Evolutionary conservation across 1,140 invertebrate genomes (phyloP).

Genomic region (Eumeta japonica): DNA sequence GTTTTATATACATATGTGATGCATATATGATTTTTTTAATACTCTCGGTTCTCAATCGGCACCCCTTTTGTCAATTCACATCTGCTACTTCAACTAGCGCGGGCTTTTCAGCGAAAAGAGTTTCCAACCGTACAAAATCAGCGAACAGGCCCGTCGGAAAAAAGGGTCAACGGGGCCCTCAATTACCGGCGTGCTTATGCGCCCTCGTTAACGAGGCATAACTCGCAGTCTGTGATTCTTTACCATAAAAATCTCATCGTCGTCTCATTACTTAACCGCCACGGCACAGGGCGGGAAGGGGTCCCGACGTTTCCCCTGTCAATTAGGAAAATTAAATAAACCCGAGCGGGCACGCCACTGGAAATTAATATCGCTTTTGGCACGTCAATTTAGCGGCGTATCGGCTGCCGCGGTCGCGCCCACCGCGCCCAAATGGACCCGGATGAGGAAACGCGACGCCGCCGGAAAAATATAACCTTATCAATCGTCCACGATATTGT

Average conservation of each 20-base stretch:
- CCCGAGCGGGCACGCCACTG: slow-evolving; percentile 17
- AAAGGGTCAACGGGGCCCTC: slow-evolving; percentile 16
- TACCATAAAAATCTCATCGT: slow-evolving; percentile 27
- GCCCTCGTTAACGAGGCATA: slow-evolving; percentile 21
- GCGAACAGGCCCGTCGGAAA: too few species aligned
- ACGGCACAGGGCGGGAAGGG: slow-evolving; percentile 7
- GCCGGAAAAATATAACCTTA: too few species aligned
- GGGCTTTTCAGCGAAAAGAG: too few species aligned
- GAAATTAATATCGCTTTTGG: slow-evolving; percentile 32
- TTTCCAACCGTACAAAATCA: too few species aligned
- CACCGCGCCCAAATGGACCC: too few species aligned
- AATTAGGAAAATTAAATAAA: slow-evolving; percentile 41
- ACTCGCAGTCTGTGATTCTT: slow-evolving; percentile 17
- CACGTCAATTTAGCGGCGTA: slow-evolving; percentile 17
- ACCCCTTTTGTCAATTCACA: too few species aligned
- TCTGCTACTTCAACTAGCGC: too few species aligned
- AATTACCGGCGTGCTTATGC: slow-evolving; percentile 19
- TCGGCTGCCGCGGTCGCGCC: slow-evolving; percentile 6
- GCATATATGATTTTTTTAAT: too few species aligned
- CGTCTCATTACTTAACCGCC: slow-evolving; percentile 20
- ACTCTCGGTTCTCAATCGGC: too few species aligned
- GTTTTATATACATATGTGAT: too few species aligned
- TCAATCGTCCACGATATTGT: too few species aligned
- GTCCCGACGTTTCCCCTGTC: slow-evolving; percentile 25
- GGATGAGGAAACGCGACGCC: too few species aligned